Percentiles rank a stretch among this genome's conserved stretches.
phyloP scores from a whole-genome alignment of 2,113 vertebrate species.

The Tyto alba region DNA sequence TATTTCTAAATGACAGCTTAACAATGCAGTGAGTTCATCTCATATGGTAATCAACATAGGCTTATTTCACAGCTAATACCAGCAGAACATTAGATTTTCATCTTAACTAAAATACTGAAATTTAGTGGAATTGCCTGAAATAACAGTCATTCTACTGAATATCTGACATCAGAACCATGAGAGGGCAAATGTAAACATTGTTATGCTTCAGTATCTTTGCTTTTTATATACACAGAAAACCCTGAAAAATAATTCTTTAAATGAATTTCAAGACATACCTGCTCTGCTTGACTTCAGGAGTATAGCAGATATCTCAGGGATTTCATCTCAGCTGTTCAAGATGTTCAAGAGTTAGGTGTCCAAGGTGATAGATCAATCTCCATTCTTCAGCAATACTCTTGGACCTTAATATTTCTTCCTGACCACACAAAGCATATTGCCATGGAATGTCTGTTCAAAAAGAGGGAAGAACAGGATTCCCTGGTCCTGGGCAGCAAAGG shows the following conservation, averaged over 20 bases:
- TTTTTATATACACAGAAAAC: not conserved
- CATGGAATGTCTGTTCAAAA: not conserved
- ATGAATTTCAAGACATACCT: not conserved
- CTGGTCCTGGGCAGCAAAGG: not conserved
- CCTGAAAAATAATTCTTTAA: not conserved
- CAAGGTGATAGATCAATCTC: not conserved
- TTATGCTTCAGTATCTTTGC: not conserved
- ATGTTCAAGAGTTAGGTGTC: not conserved
- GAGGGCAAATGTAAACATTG: not conserved
- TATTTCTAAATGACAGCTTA: not conserved
- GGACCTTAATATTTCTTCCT: not conserved
- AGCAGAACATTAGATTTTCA: not conserved
- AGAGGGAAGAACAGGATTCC: not conserved
- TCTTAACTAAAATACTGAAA: not conserved
- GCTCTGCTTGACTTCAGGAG: not conserved
- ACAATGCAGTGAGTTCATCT: not conserved
- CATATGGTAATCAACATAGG: not conserved
- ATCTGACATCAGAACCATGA: not conserved
- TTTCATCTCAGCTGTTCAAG: not conserved
- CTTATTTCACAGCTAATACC: not conserved
- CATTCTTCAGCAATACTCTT: not conserved
- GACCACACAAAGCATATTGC: not conserved
- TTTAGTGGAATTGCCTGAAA: not conserved
- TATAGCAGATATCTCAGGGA: not conserved
- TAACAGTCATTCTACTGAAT: not conserved